Evolutionary conservation across 2,797 vertebrate species (phyloP).

Genomic region (Loris lydekkerianus): DNA sequence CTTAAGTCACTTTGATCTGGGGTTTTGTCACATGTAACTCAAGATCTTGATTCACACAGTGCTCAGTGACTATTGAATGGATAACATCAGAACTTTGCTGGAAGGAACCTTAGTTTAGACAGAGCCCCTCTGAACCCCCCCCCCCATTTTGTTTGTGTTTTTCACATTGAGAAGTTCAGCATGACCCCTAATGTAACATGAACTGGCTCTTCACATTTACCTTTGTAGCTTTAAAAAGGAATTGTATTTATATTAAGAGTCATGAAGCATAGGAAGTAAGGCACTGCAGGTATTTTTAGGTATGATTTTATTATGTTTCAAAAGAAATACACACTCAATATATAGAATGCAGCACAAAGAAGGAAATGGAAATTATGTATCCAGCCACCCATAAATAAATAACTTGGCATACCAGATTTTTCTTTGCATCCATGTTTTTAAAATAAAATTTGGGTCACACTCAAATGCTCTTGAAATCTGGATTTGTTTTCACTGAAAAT

Average conservation of each 20-base stretch:
- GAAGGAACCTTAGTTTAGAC: background rate
- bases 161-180: background rate
- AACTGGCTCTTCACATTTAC: background rate
- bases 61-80: background rate
- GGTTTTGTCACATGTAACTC: background rate
- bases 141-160: background rate
- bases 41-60: background rate
- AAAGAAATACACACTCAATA: background rate
- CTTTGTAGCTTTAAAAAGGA: background rate
- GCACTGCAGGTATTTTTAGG: background rate
- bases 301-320: constrained; percentile 36
- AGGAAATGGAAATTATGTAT: background rate
- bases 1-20: background rate
- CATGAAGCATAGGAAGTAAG: background rate
- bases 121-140: background rate
- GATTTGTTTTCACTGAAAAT: constrained; percentile 56
- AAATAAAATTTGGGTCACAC: constrained; percentile 27
- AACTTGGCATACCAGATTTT: background rate
- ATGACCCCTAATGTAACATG: background rate
- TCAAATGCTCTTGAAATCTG: background rate
- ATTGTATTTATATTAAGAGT: background rate
- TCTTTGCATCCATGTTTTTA: background rate
- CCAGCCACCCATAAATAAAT: background rate
- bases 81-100: background rate
- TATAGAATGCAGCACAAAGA: background rate